Percentiles rank a stretch among this genome's conserved stretches.
Conservation (phyloP, 1,140 invertebrate species). For the Bombus superbus region DNA sequence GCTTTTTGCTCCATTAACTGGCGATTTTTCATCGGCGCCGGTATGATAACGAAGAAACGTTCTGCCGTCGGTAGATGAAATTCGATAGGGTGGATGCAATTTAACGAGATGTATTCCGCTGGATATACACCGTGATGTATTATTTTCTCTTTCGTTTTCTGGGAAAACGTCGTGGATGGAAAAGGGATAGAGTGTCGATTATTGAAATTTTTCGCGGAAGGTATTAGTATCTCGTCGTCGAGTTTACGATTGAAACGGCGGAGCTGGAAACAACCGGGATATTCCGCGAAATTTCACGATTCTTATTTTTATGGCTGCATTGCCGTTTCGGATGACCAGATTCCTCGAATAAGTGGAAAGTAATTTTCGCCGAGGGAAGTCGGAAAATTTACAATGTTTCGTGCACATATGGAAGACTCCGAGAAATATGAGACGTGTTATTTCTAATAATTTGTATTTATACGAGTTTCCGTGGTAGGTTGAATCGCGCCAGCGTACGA, state of each 20-base stretch:
- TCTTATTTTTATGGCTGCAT: background rate
- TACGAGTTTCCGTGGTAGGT: no score
- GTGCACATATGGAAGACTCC: no score
- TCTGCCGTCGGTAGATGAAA: background rate
- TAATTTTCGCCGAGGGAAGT: background rate
- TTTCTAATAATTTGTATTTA: background rate
- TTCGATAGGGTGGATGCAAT: background rate
- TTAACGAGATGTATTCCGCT: background rate
- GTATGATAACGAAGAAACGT: background rate
- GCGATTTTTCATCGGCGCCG: background rate
- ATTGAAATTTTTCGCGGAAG: background rate
- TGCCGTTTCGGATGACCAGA: background rate
- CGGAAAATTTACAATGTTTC: no score
- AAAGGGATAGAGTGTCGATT: background rate
- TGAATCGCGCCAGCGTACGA: constrained; percentile 7
- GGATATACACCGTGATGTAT: background rate
- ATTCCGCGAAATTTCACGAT: background rate
- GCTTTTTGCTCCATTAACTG: background rate
- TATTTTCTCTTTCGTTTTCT: background rate
- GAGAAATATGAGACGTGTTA: background rate
- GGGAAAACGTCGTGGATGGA: no score
- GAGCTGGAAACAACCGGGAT: no score
- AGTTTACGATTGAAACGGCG: background rate
- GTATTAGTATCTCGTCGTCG: background rate
- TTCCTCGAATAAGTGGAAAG: background rate